Base-by-base conservation (phyloP, 2,888 invertebrate species). In the Thumatha senex region DNA sequence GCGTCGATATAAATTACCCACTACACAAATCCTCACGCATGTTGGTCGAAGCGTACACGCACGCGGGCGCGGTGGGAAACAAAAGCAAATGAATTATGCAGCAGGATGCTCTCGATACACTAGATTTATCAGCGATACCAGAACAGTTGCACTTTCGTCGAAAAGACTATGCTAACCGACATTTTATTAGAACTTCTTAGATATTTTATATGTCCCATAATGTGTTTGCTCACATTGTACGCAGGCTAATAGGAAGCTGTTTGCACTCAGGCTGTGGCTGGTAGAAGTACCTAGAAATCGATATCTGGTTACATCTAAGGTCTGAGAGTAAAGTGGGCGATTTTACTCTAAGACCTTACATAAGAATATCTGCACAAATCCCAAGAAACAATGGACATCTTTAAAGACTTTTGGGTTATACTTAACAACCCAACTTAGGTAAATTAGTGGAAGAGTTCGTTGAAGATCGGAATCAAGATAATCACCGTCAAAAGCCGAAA, bases 51-150 rank as follows among this genome's bases (percentile, higher is more conserved):
- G 36, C 18, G 49, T 14, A 18, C 45, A 35, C 40, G 42, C 50
- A 50, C 50, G 18, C 8, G 43, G 50, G 56, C 39, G 50, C 54
- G 54, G 51, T 45, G 48, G 43, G 14, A 38, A 52, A 64, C 60
- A 69, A 68, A 30, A 62, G 52, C 30, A 46, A 39, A 66, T 69
- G 51, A 62, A 64, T 68, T 64, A 64, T 69, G 51, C 51, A 64
- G 56, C 41, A 59, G 54, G 63, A 58, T 58, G 68, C 59, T 51
- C 44, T 12, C 36, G 45, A 48, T 42, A 44, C 58, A 53, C 42
- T 41, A 43, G 39, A 39, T 40, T 24, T 35, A 30, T 43, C 47
- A 7, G 10, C 12, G 40, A 52, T 48, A 54, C 40, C 43, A 29
- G 30, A 46, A 43, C 38, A 24, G 41, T 42, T 33, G 38, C 13